Base-by-base conservation (phyloP, 2,113 vertebrate genomes). In the Tringa solitaria region DNA sequence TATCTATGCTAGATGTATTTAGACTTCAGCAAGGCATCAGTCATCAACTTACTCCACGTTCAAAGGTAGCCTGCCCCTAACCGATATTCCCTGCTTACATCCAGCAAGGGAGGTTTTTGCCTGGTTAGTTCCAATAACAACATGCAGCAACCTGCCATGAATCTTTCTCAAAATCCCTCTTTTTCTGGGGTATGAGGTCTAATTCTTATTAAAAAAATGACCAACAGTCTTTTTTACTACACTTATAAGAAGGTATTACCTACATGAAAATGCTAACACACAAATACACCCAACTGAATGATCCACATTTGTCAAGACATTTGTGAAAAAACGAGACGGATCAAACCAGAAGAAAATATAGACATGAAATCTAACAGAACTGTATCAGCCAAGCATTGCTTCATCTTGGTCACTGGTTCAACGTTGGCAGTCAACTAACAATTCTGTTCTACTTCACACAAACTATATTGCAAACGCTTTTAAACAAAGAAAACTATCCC, bases 51-150 rank as follows among this genome's bases (percentile, higher is more conserved):
- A 65, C 5, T 67, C 28, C 13, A 64, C 30, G 32, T 18, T 54
- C 22, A 72, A 54, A 75, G 23, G 48, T 0, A 56, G 39, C 26
- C 46, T 27, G 46, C 12, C 37, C 33, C 15, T 80, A 73, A 51
- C 13, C 8, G 11, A 56, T 11, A 60, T 0, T 41, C 19, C 27
- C 14, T 17, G 9, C 4, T 2, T 4, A 27, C 6, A 28, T 1
- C 7, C 15, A 76, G 26, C 33, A 46, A 56, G 13, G 6, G 8
- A 12, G 72, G 24, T 9, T 53, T 18, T 54, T 70, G 61, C 32
- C 64, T 27, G 12, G 16, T 23, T 45, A 84, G 10, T 53, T 81
- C 18, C 68, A 70, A 14, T 27, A 74, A 61, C 3, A 9, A 64
- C 35, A 10, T n/a, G n/a, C 27, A 70, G 23, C 33, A 80, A 61